Evolutionary conservation across 1,140 invertebrate species (phyloP), one percentile per base, ranked within the genome.

Genomic region (Drosophila saltans): DNA sequence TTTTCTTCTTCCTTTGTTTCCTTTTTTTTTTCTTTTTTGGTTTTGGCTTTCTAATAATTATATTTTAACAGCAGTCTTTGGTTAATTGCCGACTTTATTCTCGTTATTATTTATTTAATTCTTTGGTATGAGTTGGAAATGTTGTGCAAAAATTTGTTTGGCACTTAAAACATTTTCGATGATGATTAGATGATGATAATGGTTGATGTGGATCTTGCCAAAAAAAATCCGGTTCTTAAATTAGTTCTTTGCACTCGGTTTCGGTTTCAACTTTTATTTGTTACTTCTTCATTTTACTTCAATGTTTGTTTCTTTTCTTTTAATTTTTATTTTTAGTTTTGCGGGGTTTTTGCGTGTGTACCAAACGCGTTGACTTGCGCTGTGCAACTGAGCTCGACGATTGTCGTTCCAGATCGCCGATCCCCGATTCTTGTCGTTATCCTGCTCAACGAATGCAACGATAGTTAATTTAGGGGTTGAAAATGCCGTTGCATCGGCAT

Each of bases 191-290:
- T 63, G 62, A 30, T 63, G 6, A 36, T 36, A 36, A 36, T 36
- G 33, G 33, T 36, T n/a, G 56, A 72, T 16, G 16, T 16, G 0
- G 28, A 30, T 75, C 66, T 82, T 52, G 73, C 52, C 64, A 78
- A 85, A 84, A 85, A 78, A 85, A 84, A 85, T 85, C 81, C 81
- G 81, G 81, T 85, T 85, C 66, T 43, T 81, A 86, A 86, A 86
- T 81, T 81, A 81, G 69, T 79, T 86, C 78, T 86, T 80, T 80
- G 79, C 79, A 86, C 82, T 86, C 72, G 7, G 30, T 56, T 71
- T 86, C 72, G 7, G 30, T 56, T 71, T 71, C 52, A 65, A 57
- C 68, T 60, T 66, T 60, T 66, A n/a, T 65, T 52, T 65, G 41
- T 45, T 65, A 41, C 41, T 33, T 61, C 28, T 41, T 36, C 6